A percentile compares a stretch with the other conserved stretches of the same genome.
phyloP scores from a whole-genome alignment of 2,888 invertebrate species.

The Mimumesa dahlbomi region DNA sequence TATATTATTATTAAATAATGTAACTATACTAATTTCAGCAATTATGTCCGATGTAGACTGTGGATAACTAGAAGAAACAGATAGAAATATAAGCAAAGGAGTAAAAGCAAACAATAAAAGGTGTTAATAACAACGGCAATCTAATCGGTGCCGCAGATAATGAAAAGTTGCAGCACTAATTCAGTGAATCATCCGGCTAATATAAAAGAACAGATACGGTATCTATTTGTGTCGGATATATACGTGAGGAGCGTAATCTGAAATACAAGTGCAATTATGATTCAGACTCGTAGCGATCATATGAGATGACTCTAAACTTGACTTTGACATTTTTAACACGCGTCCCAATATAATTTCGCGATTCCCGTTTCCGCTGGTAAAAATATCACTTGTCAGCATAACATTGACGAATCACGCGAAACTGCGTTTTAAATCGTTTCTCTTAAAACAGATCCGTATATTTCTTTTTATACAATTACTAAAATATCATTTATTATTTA shows the following conservation, averaged over 20 bases:
- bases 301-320: background rate
- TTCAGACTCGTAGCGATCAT: background rate
- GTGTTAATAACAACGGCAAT: background rate
- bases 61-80: background rate
- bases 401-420: no score
- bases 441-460: no score
- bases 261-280: background rate
- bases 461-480: no score
- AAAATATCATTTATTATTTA: no score
- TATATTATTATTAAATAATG: no score
- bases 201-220: background rate
- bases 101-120: slow-evolving; percentile 1
- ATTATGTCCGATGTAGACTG: background rate
- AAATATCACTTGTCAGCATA: no score
- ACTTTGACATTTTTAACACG: background rate
- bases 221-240: background rate
- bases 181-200: slow-evolving; percentile 6
- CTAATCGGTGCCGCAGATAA: slow-evolving; percentile 8
- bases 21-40: no score
- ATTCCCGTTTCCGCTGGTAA: no score
- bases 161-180: background rate
- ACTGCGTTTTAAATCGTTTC: no score
- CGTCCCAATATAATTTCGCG: no score
- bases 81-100: background rate
- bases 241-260: background rate